Evolutionary conservation across 2,797 vertebrate genomes (phyloP).

Genomic region (Austrolebias charrua): DNA sequence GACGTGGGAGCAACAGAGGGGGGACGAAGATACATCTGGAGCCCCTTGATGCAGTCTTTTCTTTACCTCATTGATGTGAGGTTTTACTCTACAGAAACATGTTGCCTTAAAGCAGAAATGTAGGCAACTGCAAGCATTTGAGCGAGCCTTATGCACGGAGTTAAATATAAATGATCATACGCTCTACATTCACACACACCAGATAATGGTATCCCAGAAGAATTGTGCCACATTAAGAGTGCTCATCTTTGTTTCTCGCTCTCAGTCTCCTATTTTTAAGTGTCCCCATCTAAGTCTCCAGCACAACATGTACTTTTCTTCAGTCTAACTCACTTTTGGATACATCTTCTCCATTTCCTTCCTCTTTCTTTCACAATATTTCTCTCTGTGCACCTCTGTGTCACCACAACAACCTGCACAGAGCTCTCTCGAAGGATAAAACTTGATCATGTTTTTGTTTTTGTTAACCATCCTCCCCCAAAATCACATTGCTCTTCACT

Average conservation of each 20-base stretch:
- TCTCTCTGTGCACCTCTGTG: constrained; percentile 23
- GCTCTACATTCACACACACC: constrained; percentile 4
- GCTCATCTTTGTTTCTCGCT: constrained; percentile 23
- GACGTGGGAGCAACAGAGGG: constrained; percentile 43
- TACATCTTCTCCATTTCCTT: constrained; percentile 12
- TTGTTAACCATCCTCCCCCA: no score
- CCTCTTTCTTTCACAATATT: constrained; percentile 5
- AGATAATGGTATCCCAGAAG: constrained; percentile 52
- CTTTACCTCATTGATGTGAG: constrained; percentile 40
- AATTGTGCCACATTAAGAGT: constrained; percentile 20
- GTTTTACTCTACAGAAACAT: constrained; percentile 50
- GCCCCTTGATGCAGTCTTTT: constrained; percentile 51
- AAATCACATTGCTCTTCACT: constrained; percentile 28
- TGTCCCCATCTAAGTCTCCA: constrained; percentile 29
- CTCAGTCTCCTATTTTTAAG: constrained; percentile 29
- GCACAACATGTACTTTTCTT: constrained; percentile 12
- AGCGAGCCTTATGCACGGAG: constrained; percentile 4
- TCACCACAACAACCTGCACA: constrained; percentile 44
- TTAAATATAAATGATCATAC: constrained; percentile 22
- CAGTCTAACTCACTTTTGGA: constrained; percentile 26
- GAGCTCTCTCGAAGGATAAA: constrained; percentile 42
- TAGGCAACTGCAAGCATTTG: constrained; percentile 18
- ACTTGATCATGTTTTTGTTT: constrained; percentile 47
- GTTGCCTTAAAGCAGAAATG: constrained; percentile 10
- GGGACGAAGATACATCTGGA: constrained; percentile 43